Base-by-base conservation (phyloP, 1,140 invertebrate genomes). In the Drosophila mojavensis region DNA sequence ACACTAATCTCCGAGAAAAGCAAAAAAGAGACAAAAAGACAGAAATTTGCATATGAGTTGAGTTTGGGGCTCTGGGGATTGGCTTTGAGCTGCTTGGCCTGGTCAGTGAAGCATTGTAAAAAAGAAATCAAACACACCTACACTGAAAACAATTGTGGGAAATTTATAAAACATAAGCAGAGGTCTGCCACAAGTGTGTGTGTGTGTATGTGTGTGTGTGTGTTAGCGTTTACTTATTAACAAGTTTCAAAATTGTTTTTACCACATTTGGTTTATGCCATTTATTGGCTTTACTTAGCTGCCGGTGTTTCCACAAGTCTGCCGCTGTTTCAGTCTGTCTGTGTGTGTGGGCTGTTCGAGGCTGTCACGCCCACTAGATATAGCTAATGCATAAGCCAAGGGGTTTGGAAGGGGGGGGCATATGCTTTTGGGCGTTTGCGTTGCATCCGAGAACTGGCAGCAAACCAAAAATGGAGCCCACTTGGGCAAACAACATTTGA, bases 211-310 rank as follows among this genome's bases (percentile, higher is more conserved):
- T 51, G 45, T 62, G 60, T 39, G 48, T 64, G 20, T 43, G 20
- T 79, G 67, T 80, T 26, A 51, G 54, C 61, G 41, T 72, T 77
- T 67, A 79, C 67, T 89, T 86, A 89, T 86, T 83, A 86, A 89
- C 82, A 86, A 86, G 82, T 89, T 89, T 78, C 79, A 78, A 86
- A 89, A 86, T 74, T 79, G 83, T 86, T 83, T 89, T 86, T 83
- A 65, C 83, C 83, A 67, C 84, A 86, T 86, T 89, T 84, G 83
- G 83, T 65, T 89, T 89, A 83, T 89, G 83, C 84, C 79, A 89
- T 82, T 89, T 86, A 89, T 89, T 86, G 82, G 84, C 81, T 79
- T 63, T 54, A 65, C 33, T 50, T 41, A 28, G 24, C 61, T 67
- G 64, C 54, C 43, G 77, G 45, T 80, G 76, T 74, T 80, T 66